Percentiles rank a stretch among this genome's conserved stretches.
Conservation (phyloP, 2,113 vertebrate genomes). For the Calypte anna region DNA sequence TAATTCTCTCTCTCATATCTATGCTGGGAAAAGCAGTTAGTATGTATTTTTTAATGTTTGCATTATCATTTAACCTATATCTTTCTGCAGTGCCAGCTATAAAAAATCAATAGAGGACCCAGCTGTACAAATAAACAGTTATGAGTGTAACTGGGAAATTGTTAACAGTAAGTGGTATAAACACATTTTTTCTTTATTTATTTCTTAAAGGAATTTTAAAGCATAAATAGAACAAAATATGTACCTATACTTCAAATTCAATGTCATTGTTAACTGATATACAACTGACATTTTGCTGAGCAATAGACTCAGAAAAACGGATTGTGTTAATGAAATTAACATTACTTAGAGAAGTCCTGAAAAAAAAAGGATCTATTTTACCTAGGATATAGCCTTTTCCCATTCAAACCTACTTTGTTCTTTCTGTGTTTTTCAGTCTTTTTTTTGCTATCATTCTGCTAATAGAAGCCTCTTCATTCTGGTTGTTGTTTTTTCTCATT, state of each 20-base stretch:
- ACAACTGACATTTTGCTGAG: neutral
- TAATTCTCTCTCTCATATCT: constrained; percentile 42
- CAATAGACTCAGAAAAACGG: neutral
- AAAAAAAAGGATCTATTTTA: no score
- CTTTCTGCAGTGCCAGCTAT: constrained; percentile 55
- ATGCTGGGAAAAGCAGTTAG: constrained; percentile 52
- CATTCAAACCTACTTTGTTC: neutral
- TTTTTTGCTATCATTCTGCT: neutral
- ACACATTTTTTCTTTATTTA: constrained; percentile 34
- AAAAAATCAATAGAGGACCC: constrained; percentile 54
- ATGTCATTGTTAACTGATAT: neutral
- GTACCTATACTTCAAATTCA: neutral
- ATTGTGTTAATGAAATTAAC: neutral
- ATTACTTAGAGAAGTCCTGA: neutral
- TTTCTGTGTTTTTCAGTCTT: neutral
- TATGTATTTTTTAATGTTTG: constrained; percentile 65
- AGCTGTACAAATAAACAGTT: constrained; percentile 65
- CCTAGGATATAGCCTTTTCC: neutral
- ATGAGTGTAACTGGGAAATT: constrained; percentile 53
- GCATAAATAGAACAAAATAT: neutral
- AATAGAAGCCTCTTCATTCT: neutral
- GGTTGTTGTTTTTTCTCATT: neutral
- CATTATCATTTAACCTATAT: constrained; percentile 34
- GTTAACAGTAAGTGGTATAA: constrained; percentile 40
- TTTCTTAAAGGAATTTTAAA: neutral